Conservation (phyloP, 2,797 vertebrate species). For the Microctenopoma stevenorrisi region DNA sequence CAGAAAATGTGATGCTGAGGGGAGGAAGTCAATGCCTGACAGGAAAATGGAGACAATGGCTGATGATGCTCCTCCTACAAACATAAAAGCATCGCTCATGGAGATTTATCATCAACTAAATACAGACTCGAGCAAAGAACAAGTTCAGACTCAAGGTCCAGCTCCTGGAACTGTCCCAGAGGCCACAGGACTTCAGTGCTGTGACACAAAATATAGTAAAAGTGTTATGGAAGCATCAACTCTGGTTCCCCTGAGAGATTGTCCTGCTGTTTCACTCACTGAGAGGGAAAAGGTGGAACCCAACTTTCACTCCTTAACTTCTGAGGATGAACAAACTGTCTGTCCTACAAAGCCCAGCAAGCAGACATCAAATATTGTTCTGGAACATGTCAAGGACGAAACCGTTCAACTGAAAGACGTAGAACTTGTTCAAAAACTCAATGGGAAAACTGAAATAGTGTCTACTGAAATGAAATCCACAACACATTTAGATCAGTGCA, state of each 20-base stretch:
- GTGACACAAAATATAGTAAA: slow-evolving; percentile 26
- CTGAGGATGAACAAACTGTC: slow-evolving; percentile 17
- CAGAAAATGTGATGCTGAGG: slow-evolving; percentile 14
- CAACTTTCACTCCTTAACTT: neutral
- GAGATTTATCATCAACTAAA: slow-evolving; percentile 56
- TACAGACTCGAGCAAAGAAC: slow-evolving; percentile 6
- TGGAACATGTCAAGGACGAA: slow-evolving; percentile 31
- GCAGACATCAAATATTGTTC: slow-evolving; percentile 16
- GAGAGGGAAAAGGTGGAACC: slow-evolving; percentile 13
- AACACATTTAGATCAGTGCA: slow-evolving; percentile 24
- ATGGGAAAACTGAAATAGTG: slow-evolving; percentile 14
- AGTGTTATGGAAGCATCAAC: slow-evolving; percentile 12
- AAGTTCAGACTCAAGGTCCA: slow-evolving; percentile 30
- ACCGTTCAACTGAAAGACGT: slow-evolving; percentile 22
- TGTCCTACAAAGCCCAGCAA: neutral
- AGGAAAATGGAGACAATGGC: neutral
- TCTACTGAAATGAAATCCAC: slow-evolving; percentile 14
- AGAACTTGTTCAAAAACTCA: slow-evolving; percentile 19
- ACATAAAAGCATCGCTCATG: slow-evolving; percentile 56
- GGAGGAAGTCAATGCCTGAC: slow-evolving; percentile 15
- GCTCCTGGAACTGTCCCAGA: slow-evolving; percentile 42
- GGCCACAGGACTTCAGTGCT: neutral
- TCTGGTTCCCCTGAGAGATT: slow-evolving; percentile 11
- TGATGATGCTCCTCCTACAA: slow-evolving; percentile 30
- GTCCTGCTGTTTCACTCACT: slow-evolving; percentile 12